These are phyloP conservation scores for Nesogale talazaci DNA, from an alignment of 2,113 vertebrate species.

Conservation along the genomic window DNA sequence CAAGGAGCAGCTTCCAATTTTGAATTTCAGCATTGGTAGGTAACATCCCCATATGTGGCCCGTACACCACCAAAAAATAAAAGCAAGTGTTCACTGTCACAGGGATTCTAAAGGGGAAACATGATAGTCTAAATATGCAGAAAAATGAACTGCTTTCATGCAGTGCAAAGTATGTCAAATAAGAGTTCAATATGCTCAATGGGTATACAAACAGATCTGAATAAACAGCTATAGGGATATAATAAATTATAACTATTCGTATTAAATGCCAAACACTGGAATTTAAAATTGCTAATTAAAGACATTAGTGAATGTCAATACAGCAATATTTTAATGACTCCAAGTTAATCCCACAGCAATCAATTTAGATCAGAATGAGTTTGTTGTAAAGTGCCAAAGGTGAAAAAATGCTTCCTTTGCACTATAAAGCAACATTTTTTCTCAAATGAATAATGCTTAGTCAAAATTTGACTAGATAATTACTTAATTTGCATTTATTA, in stretches of 20 bases:
- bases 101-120: no score
- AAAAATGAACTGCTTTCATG: neutral
- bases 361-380: constrained; percentile 93
- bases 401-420: constrained; percentile 88
- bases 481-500: constrained; percentile 85
- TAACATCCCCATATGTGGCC: no score
- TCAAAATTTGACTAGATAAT: constrained; percentile 87
- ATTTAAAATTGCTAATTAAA: constrained; percentile 93
- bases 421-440: constrained; percentile 86
- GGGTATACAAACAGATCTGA: constrained; percentile 87
- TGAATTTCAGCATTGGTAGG: no score
- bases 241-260: constrained; percentile 87
- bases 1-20: no score
- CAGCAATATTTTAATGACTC: constrained; percentile 95
- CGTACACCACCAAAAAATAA: no score
- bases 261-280: constrained; percentile 89
- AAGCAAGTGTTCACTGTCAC: no score
- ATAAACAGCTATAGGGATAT: constrained; percentile 76
- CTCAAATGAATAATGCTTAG: constrained; percentile 88
- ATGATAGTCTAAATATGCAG: no score
- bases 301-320: constrained; percentile 93
- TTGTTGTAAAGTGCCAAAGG: constrained; percentile 90
- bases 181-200: constrained; percentile 81
- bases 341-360: constrained; percentile 93
- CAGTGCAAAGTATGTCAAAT: constrained; percentile 52